A percentile compares a stretch with the other conserved stretches of the same genome.
Conservation (phyloP, 53 echinoderm and acorn worm species). For the Temnopleurus reevesii region DNA sequence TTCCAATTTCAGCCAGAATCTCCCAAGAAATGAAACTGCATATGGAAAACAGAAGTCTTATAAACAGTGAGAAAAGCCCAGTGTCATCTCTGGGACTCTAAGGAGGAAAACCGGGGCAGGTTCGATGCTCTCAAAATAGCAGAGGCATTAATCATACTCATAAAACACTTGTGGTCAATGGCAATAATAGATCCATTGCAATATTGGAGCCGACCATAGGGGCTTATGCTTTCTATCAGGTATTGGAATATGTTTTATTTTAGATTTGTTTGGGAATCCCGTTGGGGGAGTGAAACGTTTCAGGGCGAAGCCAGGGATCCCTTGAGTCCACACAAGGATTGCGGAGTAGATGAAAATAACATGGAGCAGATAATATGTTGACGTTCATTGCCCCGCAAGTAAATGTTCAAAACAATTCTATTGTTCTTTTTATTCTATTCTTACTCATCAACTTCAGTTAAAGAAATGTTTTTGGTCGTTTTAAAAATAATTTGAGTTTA, state of each 20-base stretch:
- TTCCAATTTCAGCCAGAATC: not conserved
- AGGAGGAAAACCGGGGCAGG: not conserved
- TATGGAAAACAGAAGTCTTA: not conserved
- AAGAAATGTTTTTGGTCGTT: no score
- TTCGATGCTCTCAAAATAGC: not conserved
- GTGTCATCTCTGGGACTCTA: not conserved
- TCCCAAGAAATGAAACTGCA: constrained; percentile 18
- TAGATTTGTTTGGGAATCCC: no score
- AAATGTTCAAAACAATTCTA: no score
- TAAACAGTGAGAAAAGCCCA: not conserved
- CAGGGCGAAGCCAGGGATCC: no score
- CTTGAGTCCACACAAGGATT: no score
- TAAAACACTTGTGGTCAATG: not conserved
- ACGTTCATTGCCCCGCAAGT: no score
- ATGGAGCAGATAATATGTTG: no score
- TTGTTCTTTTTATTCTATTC: no score
- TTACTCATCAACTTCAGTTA: no score
- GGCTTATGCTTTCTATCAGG: not conserved
- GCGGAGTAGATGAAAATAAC: no score
- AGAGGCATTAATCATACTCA: not conserved
- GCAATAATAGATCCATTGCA: not conserved
- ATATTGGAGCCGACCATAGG: not conserved
- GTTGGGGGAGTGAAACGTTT: no score
- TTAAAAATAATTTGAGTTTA: no score
- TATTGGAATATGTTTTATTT: not conserved